These are phyloP conservation scores for Brachystomella parvula DNA, from an alignment of 1,140 invertebrate genomes.

Conservation along the genomic window DNA sequence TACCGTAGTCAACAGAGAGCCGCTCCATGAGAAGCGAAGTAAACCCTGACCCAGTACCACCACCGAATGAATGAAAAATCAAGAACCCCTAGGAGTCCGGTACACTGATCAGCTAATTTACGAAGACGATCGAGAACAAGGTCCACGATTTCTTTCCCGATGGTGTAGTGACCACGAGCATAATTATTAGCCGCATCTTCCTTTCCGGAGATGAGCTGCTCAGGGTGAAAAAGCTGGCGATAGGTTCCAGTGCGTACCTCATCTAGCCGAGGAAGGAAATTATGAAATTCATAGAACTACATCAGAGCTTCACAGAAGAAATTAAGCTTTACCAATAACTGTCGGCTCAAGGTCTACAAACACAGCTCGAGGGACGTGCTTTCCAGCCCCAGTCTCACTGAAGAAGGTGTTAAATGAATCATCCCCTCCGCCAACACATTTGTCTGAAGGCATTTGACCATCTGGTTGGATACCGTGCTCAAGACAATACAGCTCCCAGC, in stretches of 20 bases:
- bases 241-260: too few species aligned
- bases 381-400: slow-evolving; percentile 48
- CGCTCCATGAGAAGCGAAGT: slow-evolving; percentile 78
- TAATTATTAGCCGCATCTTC: too few species aligned
- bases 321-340: slow-evolving; percentile 47
- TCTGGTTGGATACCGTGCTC: too few species aligned
- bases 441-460: too few species aligned
- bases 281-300: neutral
- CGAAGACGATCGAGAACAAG: slow-evolving; percentile 50
- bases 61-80: slow-evolving; percentile 88
- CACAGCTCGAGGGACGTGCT: too few species aligned
- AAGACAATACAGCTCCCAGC: too few species aligned
- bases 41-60: too few species aligned
- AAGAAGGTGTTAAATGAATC: slow-evolving; percentile 53
- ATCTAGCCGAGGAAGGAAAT: neutral
- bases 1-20: slow-evolving; percentile 78
- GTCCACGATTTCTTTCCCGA: slow-evolving; percentile 51
- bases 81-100: slow-evolving; percentile 61
- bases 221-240: too few species aligned
- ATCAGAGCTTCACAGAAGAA: neutral
- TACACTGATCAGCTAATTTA: slow-evolving; percentile 75
- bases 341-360: slow-evolving; percentile 54
- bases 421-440: too few species aligned
- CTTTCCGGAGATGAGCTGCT: slow-evolving; percentile 60
- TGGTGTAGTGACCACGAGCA: slow-evolving; percentile 56